Evolutionary conservation across 2,888 invertebrate genomes (phyloP), one percentile per base, ranked within the genome.

Genomic region (Ptilodon capucinus): DNA sequence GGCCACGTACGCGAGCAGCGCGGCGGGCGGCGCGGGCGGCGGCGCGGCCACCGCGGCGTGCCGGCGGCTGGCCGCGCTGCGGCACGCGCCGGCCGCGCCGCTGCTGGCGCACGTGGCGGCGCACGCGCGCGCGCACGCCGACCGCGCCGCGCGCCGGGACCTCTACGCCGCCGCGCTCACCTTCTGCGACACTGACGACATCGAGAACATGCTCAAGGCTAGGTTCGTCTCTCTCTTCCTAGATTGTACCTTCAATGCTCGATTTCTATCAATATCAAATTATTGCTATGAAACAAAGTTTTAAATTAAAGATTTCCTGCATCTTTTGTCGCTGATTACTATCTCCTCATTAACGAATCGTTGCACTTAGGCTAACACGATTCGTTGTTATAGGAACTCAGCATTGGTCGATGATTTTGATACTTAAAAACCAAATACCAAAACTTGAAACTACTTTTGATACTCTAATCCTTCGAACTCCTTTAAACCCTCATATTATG

Each of bases 131-230:
- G 77, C 82, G 44, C 80, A 75, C 68, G 77, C 76, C 8, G 80
- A 81, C 68, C 44, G 72, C 11, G 36, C 42, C 46, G 65, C 76
- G 8, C 60, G 84, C 4, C 52, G 76, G 6, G 56, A 64, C 0
- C 69, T 86, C 46, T 68, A 72, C 18, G 86, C 86, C 5, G 84
- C 87, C 40, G 81, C 86, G 7, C 59, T 68, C 28, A 51, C 82
- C 39, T 54, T 60, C 67, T 69, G 71, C 28, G 30, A 48, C 0
- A 49, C 64, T 0, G 44, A 28, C 0, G n/a, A 39, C 0, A 67
- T 86, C 0, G 76, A 78, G 35, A 51, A 61, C 1, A 65, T 83
- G 25, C 63, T 86, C 4, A 48, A 57, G 0, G 67, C 67, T 23
- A 76, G 85, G 85, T 80, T 1, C 41, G 42, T 41, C n/a, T n/a